Conservation (phyloP, 2,888 invertebrate species). For the Pedicia rivosa region DNA sequence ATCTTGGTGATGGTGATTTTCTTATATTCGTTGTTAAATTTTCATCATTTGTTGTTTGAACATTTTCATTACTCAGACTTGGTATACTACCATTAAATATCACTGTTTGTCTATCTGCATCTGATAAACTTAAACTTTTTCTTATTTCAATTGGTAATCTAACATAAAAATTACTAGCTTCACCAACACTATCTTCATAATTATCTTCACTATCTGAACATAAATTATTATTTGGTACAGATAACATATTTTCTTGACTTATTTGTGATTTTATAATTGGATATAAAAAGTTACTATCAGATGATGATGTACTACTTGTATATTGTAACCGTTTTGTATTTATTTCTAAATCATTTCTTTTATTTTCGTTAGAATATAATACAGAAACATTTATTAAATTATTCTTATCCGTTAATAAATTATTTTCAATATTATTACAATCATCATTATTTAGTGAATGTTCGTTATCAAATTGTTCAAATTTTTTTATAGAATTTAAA, state of each 20-base stretch:
- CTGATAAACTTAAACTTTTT: constrained; percentile 1
- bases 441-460: background rate
- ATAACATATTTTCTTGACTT: constrained; percentile 6
- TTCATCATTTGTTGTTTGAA: too few species aligned
- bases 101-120: too few species aligned
- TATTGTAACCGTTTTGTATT: background rate
- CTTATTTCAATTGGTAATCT: constrained; percentile 1
- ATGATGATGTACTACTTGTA: background rate
- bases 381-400: too few species aligned
- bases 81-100: too few species aligned
- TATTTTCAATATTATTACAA: background rate
- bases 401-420: constrained; percentile 8
- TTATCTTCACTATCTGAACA: constrained; percentile 8
- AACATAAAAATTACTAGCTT: constrained; percentile 6
- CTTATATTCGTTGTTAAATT: too few species aligned
- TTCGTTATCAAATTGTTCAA: constrained; percentile 10
- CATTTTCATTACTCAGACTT: too few species aligned
- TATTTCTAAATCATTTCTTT: constrained; percentile 12
- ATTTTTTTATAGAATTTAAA: too few species aligned
- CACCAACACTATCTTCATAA: constrained; percentile 5
- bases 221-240: too few species aligned
- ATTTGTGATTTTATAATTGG: constrained; percentile 1
- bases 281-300: constrained; percentile 2
- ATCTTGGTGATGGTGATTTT: constrained; percentile 18
- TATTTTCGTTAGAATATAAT: constrained; percentile 11